Evolutionary conservation across 1,140 invertebrate species (phyloP), one percentile per base, ranked within the genome.

Genomic region (Eupeodes corollae): DNA sequence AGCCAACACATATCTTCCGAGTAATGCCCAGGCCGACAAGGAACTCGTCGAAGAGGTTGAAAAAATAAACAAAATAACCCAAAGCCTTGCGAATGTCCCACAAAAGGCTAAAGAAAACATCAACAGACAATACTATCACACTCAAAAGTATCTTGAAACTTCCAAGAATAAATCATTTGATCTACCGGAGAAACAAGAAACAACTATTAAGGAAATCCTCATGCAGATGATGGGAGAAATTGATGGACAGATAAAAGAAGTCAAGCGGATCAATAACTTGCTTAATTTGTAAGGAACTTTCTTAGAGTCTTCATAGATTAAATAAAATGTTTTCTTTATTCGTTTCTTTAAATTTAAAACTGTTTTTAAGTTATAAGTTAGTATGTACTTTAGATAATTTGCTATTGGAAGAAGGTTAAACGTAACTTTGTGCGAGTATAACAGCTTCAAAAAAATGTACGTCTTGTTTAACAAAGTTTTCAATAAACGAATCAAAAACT

Each of bases 221-320:
- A 55, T 52, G 6, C 55, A 67, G 41, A 48, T 68, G 45, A 51
- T 52, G 19, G 42, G 38, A 9, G 63, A 67, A 49, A 62, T 67
- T 16, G 53, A 63, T 50, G 54, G 53, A 2, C 63, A 67, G 52
- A 57, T 67, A 18, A 56, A 51, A 14, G 63, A 67, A 51, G 52
- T 62, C 1, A 67, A 64, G 48, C 61, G 63, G 16, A 64, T 67
- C 12, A 67, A 67, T 41, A 62, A 64, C 35, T 55, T 62, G 31
- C 47, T 66, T 26, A 59, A 59, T 9, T 39, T 57, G 10, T 66
- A 51, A 57, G 19, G 16, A 39, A 34, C 33, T n/a, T n/a, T n/a
- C n/a, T n/a, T n/a, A n/a, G n/a, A n/a, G n/a, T n/a, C n/a, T n/a
- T n/a, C n/a, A n/a, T n/a, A n/a, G n/a, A n/a, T n/a, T n/a, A n/a